Base-by-base conservation (phyloP, 2,888 invertebrate genomes). In the Eristalis arbustorum region DNA sequence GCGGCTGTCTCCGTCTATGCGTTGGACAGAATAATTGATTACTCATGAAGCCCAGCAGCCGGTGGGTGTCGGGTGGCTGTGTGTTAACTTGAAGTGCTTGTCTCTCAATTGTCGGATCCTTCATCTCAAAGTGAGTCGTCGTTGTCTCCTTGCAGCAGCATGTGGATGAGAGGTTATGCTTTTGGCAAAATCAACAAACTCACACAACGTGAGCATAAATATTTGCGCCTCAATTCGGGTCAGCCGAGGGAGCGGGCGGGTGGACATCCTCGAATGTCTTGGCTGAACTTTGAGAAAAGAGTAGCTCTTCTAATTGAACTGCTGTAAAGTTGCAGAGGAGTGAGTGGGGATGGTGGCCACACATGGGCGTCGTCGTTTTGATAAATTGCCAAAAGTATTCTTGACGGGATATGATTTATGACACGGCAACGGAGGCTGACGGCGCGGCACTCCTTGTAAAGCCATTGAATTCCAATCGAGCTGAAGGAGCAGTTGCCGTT, bases 1-100 rank as follows among this genome's bases (percentile, higher is more conserved):
- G 25, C 25, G n/a, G n/a, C 25, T 25, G 25, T 2, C 25, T 25
- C 25, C 68, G 76, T 63, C 56, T 69, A 59, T 78, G 56, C 25
- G 31, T 80, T 37, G 56, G 14, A 22, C 22, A 62, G 74, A 80
- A 84, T 84, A 84, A 84, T 84, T 84, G 84, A 84, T 84, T 84
- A 62, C 84, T 62, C 23, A 84, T 71, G 79, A 79, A 75, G 56
- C 71, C 13, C 67, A 57, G 73, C n/a, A 14, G 42, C 13, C 2
- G 56, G 62, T 31, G 31, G 8, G 31, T 3, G 31, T 5, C 10
- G 22, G 13, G 18, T 22, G 22, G 3, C 23, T 40, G 40, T 13
- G 56, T 73, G 79, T 72, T 79, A 67, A 71, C 64, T 71, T 71
- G 71, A 40, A 25, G 73, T 56, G 68, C 34, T 63, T 61, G 31